These are phyloP conservation scores for Macropus fuliginosus DNA, from an alignment of 2,797 vertebrate species.

Conservation along the genomic window DNA sequence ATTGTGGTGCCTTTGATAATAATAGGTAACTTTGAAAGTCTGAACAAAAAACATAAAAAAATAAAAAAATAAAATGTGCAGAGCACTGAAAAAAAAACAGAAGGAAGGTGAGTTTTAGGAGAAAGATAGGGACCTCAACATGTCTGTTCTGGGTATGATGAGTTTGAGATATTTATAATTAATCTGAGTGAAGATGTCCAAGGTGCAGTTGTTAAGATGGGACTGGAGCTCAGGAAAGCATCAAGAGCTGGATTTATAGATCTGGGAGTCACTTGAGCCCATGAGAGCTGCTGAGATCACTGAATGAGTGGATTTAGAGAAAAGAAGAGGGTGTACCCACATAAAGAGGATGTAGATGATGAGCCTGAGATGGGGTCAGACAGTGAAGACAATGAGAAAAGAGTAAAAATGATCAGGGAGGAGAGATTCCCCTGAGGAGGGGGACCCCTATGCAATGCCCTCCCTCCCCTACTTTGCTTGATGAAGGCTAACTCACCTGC, in stretches of 20 bases:
- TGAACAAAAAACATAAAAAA: not conserved
- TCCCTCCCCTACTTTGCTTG: not conserved
- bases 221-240: not conserved
- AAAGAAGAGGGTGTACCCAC: not conserved
- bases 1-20: not conserved
- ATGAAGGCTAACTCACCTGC: not conserved
- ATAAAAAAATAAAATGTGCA: too few species aligned
- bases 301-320: not conserved
- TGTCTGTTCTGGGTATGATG: not conserved
- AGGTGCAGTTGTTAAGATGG: not conserved
- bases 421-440: not conserved
- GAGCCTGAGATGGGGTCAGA: not conserved
- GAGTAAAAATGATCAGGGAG: not conserved
- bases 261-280: not conserved
- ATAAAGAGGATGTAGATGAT: not conserved
- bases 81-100: too few species aligned
- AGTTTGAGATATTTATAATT: not conserved
- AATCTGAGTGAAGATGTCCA: not conserved
- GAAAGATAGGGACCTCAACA: not conserved
- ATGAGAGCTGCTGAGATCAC: not conserved
- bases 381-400: not conserved
- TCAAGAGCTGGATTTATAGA: not conserved
- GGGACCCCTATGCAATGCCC: not conserved
- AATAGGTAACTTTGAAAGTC: not conserved
- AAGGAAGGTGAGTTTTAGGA: not conserved